Conservation (phyloP, 2,888 invertebrate genomes). For the Drosophila demipolita region DNA sequence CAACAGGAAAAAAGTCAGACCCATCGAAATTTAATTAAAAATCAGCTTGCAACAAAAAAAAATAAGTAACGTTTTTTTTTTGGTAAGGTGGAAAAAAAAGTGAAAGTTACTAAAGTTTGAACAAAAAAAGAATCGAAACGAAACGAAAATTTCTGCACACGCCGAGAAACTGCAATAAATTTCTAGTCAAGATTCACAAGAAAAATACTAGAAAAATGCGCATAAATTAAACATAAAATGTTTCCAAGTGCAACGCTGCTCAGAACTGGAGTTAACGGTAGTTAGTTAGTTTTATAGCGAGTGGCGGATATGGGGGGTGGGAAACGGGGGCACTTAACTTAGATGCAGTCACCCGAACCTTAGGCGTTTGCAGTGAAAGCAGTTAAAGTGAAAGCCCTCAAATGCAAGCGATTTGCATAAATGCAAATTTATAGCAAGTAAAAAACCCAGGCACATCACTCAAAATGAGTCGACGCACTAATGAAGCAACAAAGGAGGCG, state of each 20-base stretch:
- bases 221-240: constrained; percentile 70
- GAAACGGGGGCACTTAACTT: constrained; percentile 23
- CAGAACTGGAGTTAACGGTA: constrained; percentile 45
- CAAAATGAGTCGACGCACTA: constrained; percentile 57
- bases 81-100: constrained; percentile 61
- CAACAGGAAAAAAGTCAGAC: constrained; percentile 10
- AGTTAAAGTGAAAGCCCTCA: constrained; percentile 62
- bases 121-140: constrained; percentile 26
- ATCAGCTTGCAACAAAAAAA: constrained; percentile 41
- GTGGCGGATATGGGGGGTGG: not conserved
- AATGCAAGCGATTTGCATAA: constrained; percentile 64
- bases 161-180: constrained; percentile 48
- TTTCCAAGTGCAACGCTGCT: constrained; percentile 49
- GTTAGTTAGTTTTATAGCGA: constrained; percentile 51
- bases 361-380: constrained; percentile 52
- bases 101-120: constrained; percentile 68
- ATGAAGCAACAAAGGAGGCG: constrained; percentile 69
- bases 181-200: constrained; percentile 33
- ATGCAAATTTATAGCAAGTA: constrained; percentile 59
- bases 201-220: constrained; percentile 55
- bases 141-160: constrained; percentile 40
- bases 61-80: constrained; percentile 47
- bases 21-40: constrained; percentile 66
- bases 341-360: constrained; percentile 36
- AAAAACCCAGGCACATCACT: constrained; percentile 47